Percentiles rank a stretch among this genome's conserved stretches.
Conservation (phyloP, 2,797 vertebrate genomes). For the Helostoma temminkii region DNA sequence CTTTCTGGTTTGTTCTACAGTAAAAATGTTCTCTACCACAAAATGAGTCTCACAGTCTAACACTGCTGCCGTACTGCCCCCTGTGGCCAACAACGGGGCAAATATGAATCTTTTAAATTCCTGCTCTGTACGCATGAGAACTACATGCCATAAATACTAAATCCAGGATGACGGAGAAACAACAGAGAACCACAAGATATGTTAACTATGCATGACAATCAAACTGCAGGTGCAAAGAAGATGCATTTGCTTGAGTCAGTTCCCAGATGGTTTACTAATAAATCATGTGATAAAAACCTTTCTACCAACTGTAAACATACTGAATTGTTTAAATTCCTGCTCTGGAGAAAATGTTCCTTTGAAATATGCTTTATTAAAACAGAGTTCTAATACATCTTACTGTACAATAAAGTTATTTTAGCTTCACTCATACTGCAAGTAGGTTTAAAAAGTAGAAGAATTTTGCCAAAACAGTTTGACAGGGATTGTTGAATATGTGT, state of each 20-base stretch:
- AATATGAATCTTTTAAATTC: constrained; percentile 61
- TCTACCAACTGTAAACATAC: constrained; percentile 17
- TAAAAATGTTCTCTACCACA: constrained; percentile 33
- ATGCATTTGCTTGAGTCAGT: constrained; percentile 13
- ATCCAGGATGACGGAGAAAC: constrained; percentile 43
- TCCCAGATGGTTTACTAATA: constrained; percentile 4
- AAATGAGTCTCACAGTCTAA: background rate
- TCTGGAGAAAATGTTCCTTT: background rate
- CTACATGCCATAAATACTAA: constrained; percentile 44
- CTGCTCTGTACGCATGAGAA: constrained; percentile 41
- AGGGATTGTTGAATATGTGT: background rate
- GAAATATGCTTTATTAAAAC: background rate
- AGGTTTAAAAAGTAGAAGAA: background rate
- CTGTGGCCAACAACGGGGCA: constrained; percentile 52
- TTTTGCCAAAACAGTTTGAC: background rate
- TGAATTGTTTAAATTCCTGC: background rate
- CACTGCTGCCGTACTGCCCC: constrained; percentile 58
- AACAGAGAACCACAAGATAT: constrained; percentile 41
- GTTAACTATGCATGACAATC: constrained; percentile 31
- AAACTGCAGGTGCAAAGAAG: constrained; percentile 36
- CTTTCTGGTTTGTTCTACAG: constrained; percentile 39
- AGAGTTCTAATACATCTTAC: background rate
- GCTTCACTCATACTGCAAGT: background rate
- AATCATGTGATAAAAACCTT: constrained; percentile 23
- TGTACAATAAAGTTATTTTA: background rate